Conservation (phyloP, 2,113 vertebrate genomes). For the Calidris pugnax region DNA sequence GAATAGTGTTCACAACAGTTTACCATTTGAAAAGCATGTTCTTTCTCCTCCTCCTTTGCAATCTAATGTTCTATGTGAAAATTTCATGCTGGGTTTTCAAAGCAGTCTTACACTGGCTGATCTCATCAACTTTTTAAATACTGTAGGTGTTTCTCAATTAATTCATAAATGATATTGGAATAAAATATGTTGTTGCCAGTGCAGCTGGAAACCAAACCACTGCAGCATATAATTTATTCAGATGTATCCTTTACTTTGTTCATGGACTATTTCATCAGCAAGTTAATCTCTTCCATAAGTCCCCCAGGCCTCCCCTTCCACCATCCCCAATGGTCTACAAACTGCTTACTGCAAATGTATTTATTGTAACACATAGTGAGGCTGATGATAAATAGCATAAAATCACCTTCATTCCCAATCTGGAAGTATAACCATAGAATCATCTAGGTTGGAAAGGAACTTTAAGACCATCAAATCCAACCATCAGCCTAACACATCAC, state of each 20-base stretch:
- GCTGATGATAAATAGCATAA: neutral
- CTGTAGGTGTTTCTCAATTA: neutral
- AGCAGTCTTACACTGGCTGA: neutral
- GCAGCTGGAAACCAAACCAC: neutral
- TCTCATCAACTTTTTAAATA: neutral
- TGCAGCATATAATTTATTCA: constrained; percentile 16
- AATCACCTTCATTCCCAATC: neutral
- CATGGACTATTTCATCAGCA: neutral
- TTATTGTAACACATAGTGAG: neutral
- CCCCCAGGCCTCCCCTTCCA: neutral
- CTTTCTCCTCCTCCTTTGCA: neutral
- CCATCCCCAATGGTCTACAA: neutral
- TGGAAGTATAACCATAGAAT: neutral
- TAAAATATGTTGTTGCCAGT: neutral
- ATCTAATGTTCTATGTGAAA: neutral
- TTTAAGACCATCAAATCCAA: neutral
- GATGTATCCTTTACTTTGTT: neutral
- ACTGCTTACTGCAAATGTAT: neutral
- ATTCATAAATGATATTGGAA: neutral
- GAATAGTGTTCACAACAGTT: neutral
- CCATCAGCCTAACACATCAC: neutral
- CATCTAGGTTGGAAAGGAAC: neutral
- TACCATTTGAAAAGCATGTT: neutral
- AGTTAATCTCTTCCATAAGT: neutral
- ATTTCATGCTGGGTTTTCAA: neutral